phyloP scores from a whole-genome alignment of 2,888 invertebrate species.

The Chloromyia formosa region DNA sequence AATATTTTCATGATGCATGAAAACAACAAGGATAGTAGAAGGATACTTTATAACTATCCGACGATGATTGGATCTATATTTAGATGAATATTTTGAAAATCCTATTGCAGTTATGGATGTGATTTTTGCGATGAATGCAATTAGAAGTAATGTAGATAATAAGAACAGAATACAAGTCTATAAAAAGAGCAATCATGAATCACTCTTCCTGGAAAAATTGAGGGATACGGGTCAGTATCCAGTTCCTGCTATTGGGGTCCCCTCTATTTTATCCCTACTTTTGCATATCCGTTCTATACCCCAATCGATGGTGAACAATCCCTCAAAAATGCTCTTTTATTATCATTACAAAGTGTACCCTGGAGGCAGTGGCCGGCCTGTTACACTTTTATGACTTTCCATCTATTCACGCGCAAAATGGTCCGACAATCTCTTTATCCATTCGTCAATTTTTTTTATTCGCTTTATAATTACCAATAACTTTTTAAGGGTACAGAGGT shows the following conservation, averaged over 20 bases:
- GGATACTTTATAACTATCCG: neutral
- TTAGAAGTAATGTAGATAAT: too few relatives aligned
- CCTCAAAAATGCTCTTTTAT: constrained; percentile 1
- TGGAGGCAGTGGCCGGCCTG: neutral
- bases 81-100: too few relatives aligned
- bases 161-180: too few relatives aligned
- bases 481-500: neutral
- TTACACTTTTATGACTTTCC: constrained; percentile 2
- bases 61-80: neutral
- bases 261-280: too few relatives aligned
- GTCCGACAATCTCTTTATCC: constrained; percentile 24
- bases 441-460: neutral
- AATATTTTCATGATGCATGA: neutral
- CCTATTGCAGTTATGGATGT: too few relatives aligned
- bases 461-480: constrained; percentile 23
- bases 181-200: too few relatives aligned
- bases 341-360: constrained; percentile 13
- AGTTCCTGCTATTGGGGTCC: too few relatives aligned
- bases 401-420: constrained; percentile 14
- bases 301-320: too few relatives aligned
- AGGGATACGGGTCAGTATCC: too few relatives aligned
- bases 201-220: too few relatives aligned
- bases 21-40: neutral
- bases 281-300: too few relatives aligned
- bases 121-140: too few relatives aligned